Conservation (phyloP, 2,888 invertebrate species). For the Andrena praecox region DNA sequence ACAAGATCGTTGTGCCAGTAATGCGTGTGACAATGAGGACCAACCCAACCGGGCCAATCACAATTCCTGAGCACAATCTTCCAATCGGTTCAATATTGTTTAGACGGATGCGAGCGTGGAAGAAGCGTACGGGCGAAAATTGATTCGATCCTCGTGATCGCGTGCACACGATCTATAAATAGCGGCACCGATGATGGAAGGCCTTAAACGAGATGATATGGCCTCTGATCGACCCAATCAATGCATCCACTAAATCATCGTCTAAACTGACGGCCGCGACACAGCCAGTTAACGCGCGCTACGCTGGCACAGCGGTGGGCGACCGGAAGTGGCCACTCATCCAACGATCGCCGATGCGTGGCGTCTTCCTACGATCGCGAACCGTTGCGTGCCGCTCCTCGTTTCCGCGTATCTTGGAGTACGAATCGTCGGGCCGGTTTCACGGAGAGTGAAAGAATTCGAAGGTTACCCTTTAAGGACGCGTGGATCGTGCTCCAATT, state of each 20-base stretch:
- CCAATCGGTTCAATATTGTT: conserved; percentile 72
- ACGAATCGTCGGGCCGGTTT: neutral
- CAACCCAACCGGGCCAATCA: neutral
- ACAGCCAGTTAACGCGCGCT: conserved; percentile 77
- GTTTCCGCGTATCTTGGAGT: conserved; percentile 14
- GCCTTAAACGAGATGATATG: conserved; percentile 84
- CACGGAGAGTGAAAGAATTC: neutral
- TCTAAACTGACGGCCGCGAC: conserved; percentile 84
- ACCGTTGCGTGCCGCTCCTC: conserved; percentile 24
- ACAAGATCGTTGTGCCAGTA: neutral
- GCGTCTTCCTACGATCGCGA: conserved; percentile 80
- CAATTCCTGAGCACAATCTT: conserved; percentile 70
- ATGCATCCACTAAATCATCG: conserved; percentile 85
- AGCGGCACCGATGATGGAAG: conserved; percentile 83
- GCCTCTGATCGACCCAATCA: conserved; percentile 85
- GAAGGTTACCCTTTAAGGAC: neutral
- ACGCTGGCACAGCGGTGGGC: conserved; percentile 78
- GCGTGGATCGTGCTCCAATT: neutral
- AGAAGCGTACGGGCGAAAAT: conserved; percentile 74
- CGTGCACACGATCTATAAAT: conserved; percentile 80
- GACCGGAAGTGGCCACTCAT: conserved; percentile 84
- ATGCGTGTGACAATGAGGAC: no score
- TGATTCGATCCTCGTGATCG: conserved; percentile 81
- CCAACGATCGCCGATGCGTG: conserved; percentile 83
- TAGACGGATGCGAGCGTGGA: conserved; percentile 34